Percentiles rank a stretch among this genome's conserved stretches.
phyloP scores from a whole-genome alignment of 2,888 invertebrate species.

The Diaprepes abbreviatus region DNA sequence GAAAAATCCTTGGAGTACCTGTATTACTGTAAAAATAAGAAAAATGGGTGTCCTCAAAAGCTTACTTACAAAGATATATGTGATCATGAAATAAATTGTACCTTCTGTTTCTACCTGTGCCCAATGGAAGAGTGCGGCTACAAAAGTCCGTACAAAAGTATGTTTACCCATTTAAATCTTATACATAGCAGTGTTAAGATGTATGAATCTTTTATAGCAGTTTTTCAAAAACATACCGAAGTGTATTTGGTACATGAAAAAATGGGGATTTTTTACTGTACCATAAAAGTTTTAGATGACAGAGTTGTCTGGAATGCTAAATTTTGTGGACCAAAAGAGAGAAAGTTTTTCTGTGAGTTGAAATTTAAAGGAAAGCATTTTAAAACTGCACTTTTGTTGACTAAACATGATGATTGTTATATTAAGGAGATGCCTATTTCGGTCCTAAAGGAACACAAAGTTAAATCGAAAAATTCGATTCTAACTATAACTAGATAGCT shows the following conservation, averaged over 20 bases:
- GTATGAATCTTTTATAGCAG: conserved; percentile 51
- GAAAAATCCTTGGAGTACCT: conserved; percentile 52
- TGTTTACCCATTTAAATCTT: conserved; percentile 56
- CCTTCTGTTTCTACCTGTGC: conserved; percentile 58
- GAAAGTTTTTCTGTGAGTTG: conserved; percentile 57
- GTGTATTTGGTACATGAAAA: conserved; percentile 55
- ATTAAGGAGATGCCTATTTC: conserved; percentile 51
- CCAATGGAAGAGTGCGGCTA: conserved; percentile 54
- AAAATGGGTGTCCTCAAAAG: conserved; percentile 56
- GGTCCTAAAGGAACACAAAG: conserved; percentile 57
- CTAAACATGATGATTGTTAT: conserved; percentile 52
- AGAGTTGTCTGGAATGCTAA: conserved; percentile 55
- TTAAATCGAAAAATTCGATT: conserved; percentile 59
- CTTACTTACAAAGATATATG: conserved; percentile 53
- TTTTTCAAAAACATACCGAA: conserved; percentile 57
- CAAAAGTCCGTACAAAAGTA: conserved; percentile 52
- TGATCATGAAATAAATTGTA: conserved; percentile 56
- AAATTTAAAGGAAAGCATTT: conserved; percentile 56
- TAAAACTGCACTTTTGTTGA: conserved; percentile 53
- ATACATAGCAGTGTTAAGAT: conserved; percentile 58
- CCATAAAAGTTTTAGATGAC: conserved; percentile 46
- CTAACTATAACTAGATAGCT: conserved; percentile 51
- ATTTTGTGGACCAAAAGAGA: conserved; percentile 57
- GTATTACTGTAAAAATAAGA: conserved; percentile 55
- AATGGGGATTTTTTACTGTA: conserved; percentile 58